A percentile compares a stretch with the other conserved stretches of the same genome.
These are phyloP conservation scores for Daboia siamensis DNA, from an alignment of 2,113 vertebrate species.

Conservation along the genomic window DNA sequence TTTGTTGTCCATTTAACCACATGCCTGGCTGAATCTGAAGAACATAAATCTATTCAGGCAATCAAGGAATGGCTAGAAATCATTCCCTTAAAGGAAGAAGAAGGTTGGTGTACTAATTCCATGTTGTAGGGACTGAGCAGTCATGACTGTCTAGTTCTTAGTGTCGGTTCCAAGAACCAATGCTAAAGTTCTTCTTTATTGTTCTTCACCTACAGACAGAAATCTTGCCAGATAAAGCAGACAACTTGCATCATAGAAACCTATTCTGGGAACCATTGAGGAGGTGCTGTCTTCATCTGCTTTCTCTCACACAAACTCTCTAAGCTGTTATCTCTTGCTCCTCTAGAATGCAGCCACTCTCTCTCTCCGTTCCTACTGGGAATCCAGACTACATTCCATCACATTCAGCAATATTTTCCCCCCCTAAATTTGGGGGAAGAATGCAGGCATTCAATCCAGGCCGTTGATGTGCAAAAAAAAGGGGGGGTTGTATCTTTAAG, in stretches of 20 bases:
- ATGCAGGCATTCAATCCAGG: neutral
- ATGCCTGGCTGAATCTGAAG: neutral
- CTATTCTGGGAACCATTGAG: no score
- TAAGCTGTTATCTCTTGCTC: no score
- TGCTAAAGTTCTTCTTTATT: no score
- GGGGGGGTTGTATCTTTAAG: neutral
- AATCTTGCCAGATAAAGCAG: no score
- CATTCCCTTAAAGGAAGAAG: neutral
- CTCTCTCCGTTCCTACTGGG: neutral
- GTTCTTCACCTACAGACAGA: no score
- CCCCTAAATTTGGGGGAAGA: neutral
- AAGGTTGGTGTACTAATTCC: neutral
- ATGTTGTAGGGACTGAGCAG: neutral
- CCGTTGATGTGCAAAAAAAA: neutral
- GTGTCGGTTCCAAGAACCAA: no score
- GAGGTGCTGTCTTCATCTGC: no score
- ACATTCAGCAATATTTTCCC: neutral
- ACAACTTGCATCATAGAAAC: no score
- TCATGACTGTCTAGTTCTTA: neutral
- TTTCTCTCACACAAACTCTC: no score
- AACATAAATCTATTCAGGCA: neutral
- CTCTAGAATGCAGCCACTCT: no score
- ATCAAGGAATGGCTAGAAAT: neutral
- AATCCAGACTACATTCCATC: neutral
- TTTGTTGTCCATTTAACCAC: neutral